phyloP scores from a whole-genome alignment of 2,888 invertebrate genomes.

The Macropis europaea region DNA sequence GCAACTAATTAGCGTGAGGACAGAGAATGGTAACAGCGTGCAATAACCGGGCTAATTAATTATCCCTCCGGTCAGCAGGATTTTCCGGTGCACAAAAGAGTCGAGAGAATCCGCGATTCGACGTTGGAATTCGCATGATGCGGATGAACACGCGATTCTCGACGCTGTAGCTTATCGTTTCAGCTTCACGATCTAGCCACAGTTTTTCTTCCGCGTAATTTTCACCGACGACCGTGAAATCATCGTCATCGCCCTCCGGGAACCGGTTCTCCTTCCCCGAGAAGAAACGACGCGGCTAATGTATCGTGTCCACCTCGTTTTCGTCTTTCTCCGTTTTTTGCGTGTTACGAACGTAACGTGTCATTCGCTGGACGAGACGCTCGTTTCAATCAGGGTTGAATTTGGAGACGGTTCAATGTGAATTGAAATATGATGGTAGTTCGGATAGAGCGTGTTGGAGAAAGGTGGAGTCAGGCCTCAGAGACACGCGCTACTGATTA shows the following conservation, averaged over 20 bases:
- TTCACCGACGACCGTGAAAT: slow-evolving; percentile 62
- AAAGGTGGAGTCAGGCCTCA: too few species aligned
- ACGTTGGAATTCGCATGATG: slow-evolving; percentile 18
- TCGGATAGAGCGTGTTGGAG: too few species aligned
- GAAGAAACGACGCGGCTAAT: slow-evolving; percentile 33
- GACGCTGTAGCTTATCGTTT: not conserved
- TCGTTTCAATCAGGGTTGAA: too few species aligned
- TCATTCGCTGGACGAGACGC: slow-evolving; percentile 3
- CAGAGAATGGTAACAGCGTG: slow-evolving; percentile 26
- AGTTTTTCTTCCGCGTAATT: slow-evolving; percentile 53
- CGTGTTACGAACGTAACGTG: not conserved
- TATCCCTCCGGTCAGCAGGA: slow-evolving; percentile 33
- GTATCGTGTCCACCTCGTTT: slow-evolving; percentile 9
- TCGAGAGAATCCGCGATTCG: not conserved
- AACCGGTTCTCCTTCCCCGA: slow-evolving; percentile 52
- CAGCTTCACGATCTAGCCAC: slow-evolving; percentile 40
- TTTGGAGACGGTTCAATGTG: too few species aligned
- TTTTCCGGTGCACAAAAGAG: slow-evolving; percentile 30
- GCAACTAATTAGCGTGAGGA: slow-evolving; percentile 58
- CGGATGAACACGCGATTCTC: not conserved
- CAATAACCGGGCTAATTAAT: slow-evolving; percentile 54
- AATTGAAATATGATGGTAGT: too few species aligned
- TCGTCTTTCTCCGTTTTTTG: slow-evolving; percentile 26
- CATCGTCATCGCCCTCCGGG: slow-evolving; percentile 36
- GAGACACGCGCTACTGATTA: too few species aligned